These are phyloP conservation scores for Lagorchestes hirsutus DNA, from an alignment of 2,797 vertebrate genomes.

Conservation along the genomic window DNA sequence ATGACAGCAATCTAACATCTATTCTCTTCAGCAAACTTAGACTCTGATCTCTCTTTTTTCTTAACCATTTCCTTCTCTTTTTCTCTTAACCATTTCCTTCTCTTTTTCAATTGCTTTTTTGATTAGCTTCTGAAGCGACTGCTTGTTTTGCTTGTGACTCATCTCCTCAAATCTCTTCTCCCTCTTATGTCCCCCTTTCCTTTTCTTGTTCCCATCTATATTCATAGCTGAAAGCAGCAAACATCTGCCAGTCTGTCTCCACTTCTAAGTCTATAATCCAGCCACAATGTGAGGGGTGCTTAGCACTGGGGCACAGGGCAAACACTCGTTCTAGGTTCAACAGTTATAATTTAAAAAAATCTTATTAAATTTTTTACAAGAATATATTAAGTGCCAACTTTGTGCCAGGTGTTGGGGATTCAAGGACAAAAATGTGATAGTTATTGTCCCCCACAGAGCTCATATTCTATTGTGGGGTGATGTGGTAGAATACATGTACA, in stretches of 20 bases:
- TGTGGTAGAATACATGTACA: not conserved
- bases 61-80: not conserved
- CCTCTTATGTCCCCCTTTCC: not conserved
- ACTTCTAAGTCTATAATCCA: not conserved
- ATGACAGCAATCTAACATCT: not conserved
- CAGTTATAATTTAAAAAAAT: not conserved
- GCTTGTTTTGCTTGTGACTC: not conserved
- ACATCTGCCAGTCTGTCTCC: not conserved
- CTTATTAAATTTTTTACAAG: not conserved
- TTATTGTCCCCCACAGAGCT: not conserved
- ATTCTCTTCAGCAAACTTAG: not conserved
- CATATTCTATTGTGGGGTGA: not conserved
- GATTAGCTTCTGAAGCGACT: not conserved
- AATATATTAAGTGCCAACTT: not conserved
- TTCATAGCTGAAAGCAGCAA: not conserved
- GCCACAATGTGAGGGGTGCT: not conserved
- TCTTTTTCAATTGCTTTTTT: not conserved
- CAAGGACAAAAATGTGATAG: not conserved
- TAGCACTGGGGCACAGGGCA: not conserved
- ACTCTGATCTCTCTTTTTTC: not conserved
- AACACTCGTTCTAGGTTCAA: not conserved
- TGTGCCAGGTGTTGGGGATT: not conserved
- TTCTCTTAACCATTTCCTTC: not conserved
- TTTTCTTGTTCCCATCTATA: not conserved
- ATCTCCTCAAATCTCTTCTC: not conserved